Evolutionary conservation across 2,888 invertebrate species (phyloP).

Genomic region (Periphyllus acericola): DNA sequence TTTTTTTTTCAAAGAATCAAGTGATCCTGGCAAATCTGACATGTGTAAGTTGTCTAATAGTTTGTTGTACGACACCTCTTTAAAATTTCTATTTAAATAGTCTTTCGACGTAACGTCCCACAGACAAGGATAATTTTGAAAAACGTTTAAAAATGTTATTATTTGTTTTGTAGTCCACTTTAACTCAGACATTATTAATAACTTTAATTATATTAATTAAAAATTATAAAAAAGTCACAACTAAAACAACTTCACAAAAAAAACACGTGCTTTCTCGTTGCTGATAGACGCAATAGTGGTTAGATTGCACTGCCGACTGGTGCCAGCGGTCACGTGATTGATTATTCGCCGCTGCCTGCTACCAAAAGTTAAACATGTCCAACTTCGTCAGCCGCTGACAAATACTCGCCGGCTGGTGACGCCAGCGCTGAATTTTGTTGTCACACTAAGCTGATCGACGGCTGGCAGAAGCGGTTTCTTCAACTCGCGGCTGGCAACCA

Average conservation of each 20-base stretch:
- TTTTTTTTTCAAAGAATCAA: conserved; percentile 37
- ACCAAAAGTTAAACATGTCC: too few relatives aligned
- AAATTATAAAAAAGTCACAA: conserved; percentile 10
- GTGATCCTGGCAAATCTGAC: conserved; percentile 21
- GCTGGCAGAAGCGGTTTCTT: conserved; percentile 40
- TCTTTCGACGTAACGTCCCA: conserved; percentile 19
- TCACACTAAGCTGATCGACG: conserved; percentile 40
- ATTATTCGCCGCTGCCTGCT: too few relatives aligned
- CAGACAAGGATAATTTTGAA: conserved; percentile 14
- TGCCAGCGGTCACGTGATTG: conserved; percentile 16
- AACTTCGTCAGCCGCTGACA: too few relatives aligned
- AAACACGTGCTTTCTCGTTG: conserved; percentile 2
- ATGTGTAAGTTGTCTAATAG: conserved; percentile 29
- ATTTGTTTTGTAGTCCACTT: conserved; percentile 26
- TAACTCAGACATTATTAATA: conserved; percentile 23
- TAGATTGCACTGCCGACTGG: conserved; percentile 21
- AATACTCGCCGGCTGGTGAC: conserved; percentile 13
- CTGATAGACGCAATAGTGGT: conserved; percentile 19
- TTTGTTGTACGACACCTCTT: conserved; percentile 35
- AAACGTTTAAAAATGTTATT: conserved; percentile 28
- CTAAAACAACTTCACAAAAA: not conserved
- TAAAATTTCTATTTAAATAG: conserved; percentile 31
- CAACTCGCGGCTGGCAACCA: conserved; percentile 33
- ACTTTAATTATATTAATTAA: conserved; percentile 21
- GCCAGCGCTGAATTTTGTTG: conserved; percentile 36